Conservation (phyloP, 2,888 invertebrate genomes). For the Smittia sp. region DNA sequence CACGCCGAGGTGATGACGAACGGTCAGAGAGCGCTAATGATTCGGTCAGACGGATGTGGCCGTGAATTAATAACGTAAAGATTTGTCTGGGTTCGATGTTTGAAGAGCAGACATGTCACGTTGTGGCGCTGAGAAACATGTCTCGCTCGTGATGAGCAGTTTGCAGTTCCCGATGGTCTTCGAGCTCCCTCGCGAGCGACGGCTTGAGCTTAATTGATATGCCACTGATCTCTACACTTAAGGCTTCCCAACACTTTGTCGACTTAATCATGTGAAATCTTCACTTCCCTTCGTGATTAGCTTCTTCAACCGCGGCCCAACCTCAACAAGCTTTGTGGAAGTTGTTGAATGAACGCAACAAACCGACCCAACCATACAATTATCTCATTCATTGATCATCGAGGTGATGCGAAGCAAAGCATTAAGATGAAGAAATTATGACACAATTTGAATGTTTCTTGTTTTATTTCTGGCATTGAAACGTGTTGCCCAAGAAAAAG, state of each 20-base stretch:
- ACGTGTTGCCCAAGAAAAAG: not conserved
- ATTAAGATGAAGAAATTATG: not conserved
- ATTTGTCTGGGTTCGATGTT: not conserved
- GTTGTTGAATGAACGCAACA: not conserved
- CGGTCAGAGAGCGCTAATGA: not conserved
- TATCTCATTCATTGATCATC: slow-evolving; percentile 33
- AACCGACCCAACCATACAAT: slow-evolving; percentile 1
- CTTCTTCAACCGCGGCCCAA: not conserved
- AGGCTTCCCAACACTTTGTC: too few species aligned
- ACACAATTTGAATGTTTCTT: not conserved
- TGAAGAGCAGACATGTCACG: too few species aligned
- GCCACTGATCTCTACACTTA: too few species aligned
- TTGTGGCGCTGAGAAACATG: too few species aligned
- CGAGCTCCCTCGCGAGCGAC: too few species aligned
- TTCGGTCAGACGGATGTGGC: slow-evolving; percentile 2
- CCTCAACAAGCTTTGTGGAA: slow-evolving; percentile 10
- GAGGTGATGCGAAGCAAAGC: not conserved
- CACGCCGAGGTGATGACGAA: not conserved
- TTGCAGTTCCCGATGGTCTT: too few species aligned
- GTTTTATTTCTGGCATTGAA: not conserved
- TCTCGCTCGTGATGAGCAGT: too few species aligned
- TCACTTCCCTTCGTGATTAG: not conserved
- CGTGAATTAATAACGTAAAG: not conserved
- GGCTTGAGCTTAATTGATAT: too few species aligned
- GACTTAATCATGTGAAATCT: not conserved